phyloP scores from a whole-genome alignment of 64 coral and sea anemone genomes.

The Dendronephthya gigantea region DNA sequence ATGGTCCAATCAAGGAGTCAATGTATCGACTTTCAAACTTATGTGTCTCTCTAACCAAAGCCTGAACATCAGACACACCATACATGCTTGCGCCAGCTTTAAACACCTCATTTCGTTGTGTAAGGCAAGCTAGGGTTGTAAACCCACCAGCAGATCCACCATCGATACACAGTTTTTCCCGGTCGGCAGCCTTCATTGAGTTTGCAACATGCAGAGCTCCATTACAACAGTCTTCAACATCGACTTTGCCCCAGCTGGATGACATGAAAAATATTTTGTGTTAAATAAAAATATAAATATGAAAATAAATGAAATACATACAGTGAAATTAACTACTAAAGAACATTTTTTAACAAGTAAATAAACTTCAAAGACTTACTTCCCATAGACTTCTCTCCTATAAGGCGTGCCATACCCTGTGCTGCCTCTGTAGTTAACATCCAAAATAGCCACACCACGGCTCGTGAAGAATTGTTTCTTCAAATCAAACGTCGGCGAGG shows the following conservation, averaged over 20 bases:
- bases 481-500: slow-evolving; percentile 37
- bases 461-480: slow-evolving; percentile 73
- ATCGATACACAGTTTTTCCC: slow-evolving; percentile 45
- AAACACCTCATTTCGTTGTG: slow-evolving; percentile 52
- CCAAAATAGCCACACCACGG: slow-evolving; percentile 64
- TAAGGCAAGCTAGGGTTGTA: slow-evolving; percentile 54
- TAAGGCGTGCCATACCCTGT: slow-evolving; percentile 68
- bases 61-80: slow-evolving; percentile 65
- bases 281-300: not conserved
- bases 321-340: no score
- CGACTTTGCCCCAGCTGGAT: slow-evolving; percentile 66
- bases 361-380: no score
- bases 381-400: slow-evolving; percentile 58
- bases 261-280: not conserved
- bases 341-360: no score
- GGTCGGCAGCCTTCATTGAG: slow-evolving; percentile 51
- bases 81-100: slow-evolving; percentile 72
- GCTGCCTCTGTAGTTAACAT: slow-evolving; percentile 85
- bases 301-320: not conserved
- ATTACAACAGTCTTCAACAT: slow-evolving; percentile 77
- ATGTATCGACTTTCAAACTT: slow-evolving; percentile 85
- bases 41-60: slow-evolving; percentile 55
- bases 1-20: slow-evolving; percentile 54
- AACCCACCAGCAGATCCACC: slow-evolving; percentile 80
- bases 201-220: slow-evolving; percentile 68